Evolutionary conservation across 2,888 invertebrate genomes (phyloP).

Genomic region (Polydrusus tereticollis): DNA sequence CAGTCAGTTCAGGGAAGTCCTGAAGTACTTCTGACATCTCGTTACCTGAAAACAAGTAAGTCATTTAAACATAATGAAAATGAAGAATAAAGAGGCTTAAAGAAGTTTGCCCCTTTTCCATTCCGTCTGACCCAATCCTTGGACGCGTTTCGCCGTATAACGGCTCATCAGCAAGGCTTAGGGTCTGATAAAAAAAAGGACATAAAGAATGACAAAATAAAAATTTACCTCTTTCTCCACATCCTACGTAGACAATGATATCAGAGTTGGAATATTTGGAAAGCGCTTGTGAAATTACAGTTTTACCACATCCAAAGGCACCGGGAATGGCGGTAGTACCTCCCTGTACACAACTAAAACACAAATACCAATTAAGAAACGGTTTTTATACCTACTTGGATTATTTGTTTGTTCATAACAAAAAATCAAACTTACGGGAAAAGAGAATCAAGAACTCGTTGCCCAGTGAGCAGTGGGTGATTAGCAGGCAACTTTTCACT

Average conservation of each 20-base stretch:
- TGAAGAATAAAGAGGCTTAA: too few species aligned
- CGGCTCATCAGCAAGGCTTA: too few species aligned
- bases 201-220: too few species aligned
- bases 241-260: constrained; percentile 99
- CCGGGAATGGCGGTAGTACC: constrained; percentile 99
- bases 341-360: constrained; percentile 91
- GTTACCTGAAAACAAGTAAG: constrained; percentile 73
- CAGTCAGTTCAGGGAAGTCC: constrained; percentile 98
- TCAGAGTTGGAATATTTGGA: constrained; percentile 99
- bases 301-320: constrained; percentile 99
- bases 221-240: constrained; percentile 89
- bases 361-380: constrained; percentile 21
- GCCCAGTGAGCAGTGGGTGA: constrained; percentile 97
- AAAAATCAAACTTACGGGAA: constrained; percentile 85
- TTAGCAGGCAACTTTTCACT: constrained; percentile 99
- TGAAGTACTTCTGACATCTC: constrained; percentile 99
- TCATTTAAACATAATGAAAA: too few species aligned
- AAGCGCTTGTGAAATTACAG: constrained; percentile 98
- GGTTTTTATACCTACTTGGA: too few species aligned
- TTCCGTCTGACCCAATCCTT: too few species aligned
- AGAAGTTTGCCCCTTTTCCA: too few species aligned
- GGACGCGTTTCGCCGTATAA: too few species aligned
- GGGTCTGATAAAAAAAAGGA: too few species aligned
- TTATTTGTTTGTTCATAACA: background rate
- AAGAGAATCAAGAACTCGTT: constrained; percentile 96